Conservation (phyloP, 2,113 vertebrate genomes). For the Hiodon alosoides region DNA sequence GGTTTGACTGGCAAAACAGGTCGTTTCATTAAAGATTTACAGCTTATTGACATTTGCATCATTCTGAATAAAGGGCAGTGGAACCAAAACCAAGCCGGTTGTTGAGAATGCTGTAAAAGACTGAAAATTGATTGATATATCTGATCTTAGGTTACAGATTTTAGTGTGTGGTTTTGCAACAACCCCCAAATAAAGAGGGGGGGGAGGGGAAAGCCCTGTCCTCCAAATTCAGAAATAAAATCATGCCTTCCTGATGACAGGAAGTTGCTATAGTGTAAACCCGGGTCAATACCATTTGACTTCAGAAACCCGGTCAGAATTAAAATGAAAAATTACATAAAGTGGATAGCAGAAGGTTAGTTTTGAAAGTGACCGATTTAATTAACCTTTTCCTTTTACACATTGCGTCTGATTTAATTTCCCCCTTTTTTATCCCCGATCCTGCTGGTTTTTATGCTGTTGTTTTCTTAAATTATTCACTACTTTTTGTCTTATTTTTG, state of each 20-base stretch:
- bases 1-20: conserved; percentile 11
- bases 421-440: too few relatives aligned
- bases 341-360: too few relatives aligned
- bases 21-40: conserved; percentile 22
- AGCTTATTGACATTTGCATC: conserved; percentile 1
- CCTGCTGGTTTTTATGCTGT: too few relatives aligned
- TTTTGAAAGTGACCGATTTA: too few relatives aligned
- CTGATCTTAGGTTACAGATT: neutral
- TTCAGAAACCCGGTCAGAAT: neutral
- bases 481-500: neutral
- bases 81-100: conserved; percentile 1
- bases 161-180: neutral
- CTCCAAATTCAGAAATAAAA: neutral
- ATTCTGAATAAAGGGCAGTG: neutral
- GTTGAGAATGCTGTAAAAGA: neutral
- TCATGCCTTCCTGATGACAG: neutral
- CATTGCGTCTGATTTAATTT: too few relatives aligned
- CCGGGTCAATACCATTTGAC: neutral
- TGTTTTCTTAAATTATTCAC: too few relatives aligned
- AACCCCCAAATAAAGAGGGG: neutral
- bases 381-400: too few relatives aligned
- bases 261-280: neutral
- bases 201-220: rapidly evolving
- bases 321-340: too few relatives aligned
- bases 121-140: neutral